Evolutionary conservation across 2,888 invertebrate species (phyloP).

Genomic region (Dasysyrphus albostriatus): DNA sequence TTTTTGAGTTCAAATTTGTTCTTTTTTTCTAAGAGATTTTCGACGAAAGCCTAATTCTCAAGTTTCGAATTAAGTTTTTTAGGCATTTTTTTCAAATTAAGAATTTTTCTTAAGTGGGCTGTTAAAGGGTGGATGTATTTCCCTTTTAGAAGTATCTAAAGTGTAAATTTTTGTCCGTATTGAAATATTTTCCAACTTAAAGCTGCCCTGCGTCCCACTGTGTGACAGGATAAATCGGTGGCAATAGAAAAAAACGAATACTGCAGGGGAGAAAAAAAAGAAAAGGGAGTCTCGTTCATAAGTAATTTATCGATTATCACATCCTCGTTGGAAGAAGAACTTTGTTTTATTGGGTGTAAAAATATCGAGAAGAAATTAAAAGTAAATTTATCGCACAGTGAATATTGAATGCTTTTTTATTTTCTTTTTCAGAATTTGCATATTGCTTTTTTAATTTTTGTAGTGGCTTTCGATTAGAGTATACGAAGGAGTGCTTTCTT

Average conservation of each 20-base stretch:
- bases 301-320: constrained; percentile 74
- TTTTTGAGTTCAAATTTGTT: no score
- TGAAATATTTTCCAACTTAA: background rate
- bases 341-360: constrained; percentile 67
- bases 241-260: constrained; percentile 12
- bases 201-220: background rate
- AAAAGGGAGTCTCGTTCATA: constrained; percentile 36
- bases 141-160: background rate
- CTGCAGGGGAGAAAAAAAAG: background rate
- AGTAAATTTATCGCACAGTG: constrained; percentile 42
- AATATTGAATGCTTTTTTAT: constrained; percentile 63
- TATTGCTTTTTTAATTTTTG: constrained; percentile 43
- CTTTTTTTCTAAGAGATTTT: no score
- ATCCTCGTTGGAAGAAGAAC: constrained; percentile 46
- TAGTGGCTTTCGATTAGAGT: constrained; percentile 29
- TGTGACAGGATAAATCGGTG: background rate
- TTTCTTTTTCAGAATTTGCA: constrained; percentile 42
- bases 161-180: background rate
- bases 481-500: constrained; percentile 12
- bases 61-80: no score
- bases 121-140: no score
- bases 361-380: constrained; percentile 68
- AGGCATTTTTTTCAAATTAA: no score
- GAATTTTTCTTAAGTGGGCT: no score
- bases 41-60: no score